Evolutionary conservation across 2,113 vertebrate genomes (phyloP).

Genomic region (Zosterops borbonicus): DNA sequence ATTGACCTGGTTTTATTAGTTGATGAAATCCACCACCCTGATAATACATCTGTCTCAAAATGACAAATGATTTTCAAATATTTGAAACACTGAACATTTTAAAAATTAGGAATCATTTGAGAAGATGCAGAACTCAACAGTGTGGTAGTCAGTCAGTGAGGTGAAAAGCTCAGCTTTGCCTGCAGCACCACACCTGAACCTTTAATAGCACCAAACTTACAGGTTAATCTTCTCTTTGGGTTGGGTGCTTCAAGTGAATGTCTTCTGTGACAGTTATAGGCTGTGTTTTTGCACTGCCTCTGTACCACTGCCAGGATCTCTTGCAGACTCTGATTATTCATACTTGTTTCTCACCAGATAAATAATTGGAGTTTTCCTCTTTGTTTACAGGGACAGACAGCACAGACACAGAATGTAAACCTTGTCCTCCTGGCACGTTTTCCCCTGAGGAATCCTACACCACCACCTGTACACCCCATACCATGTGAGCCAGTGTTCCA

Average conservation of each 20-base stretch:
- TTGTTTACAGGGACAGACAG: slow-evolving; percentile 45
- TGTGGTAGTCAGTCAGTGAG: not conserved
- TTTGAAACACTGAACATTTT: not conserved
- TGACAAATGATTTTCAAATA: not conserved
- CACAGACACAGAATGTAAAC: slow-evolving; percentile 37
- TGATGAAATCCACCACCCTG: not conserved
- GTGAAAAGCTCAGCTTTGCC: not conserved
- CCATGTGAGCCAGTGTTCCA: slow-evolving; percentile 40
- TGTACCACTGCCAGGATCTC: not conserved
- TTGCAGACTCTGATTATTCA: not conserved
- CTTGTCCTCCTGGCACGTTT: slow-evolving; percentile 66
- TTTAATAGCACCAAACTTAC: not conserved
- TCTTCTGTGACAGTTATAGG: not conserved
- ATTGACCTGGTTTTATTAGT: not conserved
- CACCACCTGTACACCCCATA: slow-evolving; percentile 62
- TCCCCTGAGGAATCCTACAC: slow-evolving; percentile 51
- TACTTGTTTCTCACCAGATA: not conserved
- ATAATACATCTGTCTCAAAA: not conserved
- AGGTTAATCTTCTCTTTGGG: not conserved
- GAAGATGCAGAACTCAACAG: not conserved
- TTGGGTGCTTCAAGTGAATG: not conserved
- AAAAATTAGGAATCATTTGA: not conserved
- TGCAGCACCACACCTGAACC: not conserved
- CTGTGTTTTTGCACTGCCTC: not conserved
- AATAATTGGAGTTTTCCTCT: not conserved